phyloP scores from a whole-genome alignment of 2,888 invertebrate species.

The Euplagia quadripunctaria region DNA sequence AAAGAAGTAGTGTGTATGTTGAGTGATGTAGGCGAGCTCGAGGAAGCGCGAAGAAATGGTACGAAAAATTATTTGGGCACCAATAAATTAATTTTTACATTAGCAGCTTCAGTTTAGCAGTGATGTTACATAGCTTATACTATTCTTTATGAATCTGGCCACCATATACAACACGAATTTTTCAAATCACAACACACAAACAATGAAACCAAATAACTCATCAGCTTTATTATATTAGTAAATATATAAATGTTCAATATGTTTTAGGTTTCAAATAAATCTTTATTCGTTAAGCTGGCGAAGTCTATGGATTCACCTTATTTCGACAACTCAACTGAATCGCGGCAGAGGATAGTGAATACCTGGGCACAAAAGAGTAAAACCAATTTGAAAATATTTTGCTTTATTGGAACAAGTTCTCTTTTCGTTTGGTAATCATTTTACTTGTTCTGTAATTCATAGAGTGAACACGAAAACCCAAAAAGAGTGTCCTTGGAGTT shows the following conservation, averaged over 20 bases:
- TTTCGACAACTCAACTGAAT: constrained; percentile 69
- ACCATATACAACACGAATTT: too few relatives aligned
- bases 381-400: constrained; percentile 64
- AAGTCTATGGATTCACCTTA: constrained; percentile 70
- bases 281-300: constrained; percentile 65
- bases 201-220: too few relatives aligned
- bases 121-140: too few relatives aligned
- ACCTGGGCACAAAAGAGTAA: constrained; percentile 68
- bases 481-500: background rate
- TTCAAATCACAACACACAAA: too few relatives aligned
- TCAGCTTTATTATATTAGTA: too few relatives aligned
- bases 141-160: too few relatives aligned
- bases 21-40: too few relatives aligned
- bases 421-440: constrained; percentile 69
- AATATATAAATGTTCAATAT: background rate
- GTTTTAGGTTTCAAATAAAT: constrained; percentile 61
- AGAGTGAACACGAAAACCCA: background rate
- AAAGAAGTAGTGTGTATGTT: too few relatives aligned
- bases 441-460: background rate
- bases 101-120: too few relatives aligned
- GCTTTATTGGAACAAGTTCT: constrained; percentile 69
- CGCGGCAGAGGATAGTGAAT: constrained; percentile 60
- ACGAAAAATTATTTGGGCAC: too few relatives aligned
- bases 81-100: too few relatives aligned
- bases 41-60: too few relatives aligned